Percentiles rank a stretch among this genome's conserved stretches.
These are phyloP conservation scores for Drosophila setosimentum DNA, from an alignment of 2,888 invertebrate species.

Conservation along the genomic window DNA sequence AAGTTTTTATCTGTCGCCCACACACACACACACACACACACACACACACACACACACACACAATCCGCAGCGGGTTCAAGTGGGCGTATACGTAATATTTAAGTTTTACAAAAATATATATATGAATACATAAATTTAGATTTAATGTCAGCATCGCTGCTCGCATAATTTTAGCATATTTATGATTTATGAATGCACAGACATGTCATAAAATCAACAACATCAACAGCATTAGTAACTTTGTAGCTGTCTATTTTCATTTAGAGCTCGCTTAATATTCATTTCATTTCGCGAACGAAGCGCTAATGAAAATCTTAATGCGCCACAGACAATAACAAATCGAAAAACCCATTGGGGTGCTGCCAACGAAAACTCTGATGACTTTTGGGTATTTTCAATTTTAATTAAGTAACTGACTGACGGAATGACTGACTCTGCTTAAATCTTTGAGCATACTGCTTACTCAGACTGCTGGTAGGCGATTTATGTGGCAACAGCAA, in stretches of 20 bases:
- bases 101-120: slow-evolving; percentile 21
- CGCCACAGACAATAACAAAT: slow-evolving; percentile 40
- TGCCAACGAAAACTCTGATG: slow-evolving; percentile 31
- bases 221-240: slow-evolving; percentile 25
- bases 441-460: slow-evolving; percentile 26
- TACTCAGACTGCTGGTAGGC: slow-evolving; percentile 10
- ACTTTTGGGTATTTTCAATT: slow-evolving; percentile 69
- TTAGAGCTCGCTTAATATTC: slow-evolving; percentile 68
- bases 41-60: slow-evolving; percentile 15
- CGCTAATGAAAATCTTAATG: slow-evolving; percentile 70
- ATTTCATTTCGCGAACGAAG: slow-evolving; percentile 46
- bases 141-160: slow-evolving; percentile 29
- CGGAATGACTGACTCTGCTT: neutral
- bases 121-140: slow-evolving; percentile 17
- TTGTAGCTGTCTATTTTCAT: slow-evolving; percentile 68
- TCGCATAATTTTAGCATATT: slow-evolving; percentile 60
- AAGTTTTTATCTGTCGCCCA: slow-evolving; percentile 71
- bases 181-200: slow-evolving; percentile 69
- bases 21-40: slow-evolving; percentile 25
- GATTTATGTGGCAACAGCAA: slow-evolving; percentile 66
- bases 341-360: neutral
- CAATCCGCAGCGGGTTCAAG: slow-evolving; percentile 32
- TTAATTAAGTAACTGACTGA: slow-evolving; percentile 62
- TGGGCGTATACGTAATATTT: slow-evolving; percentile 74
- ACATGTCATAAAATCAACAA: slow-evolving; percentile 45